Conservation (phyloP, 2,113 vertebrate genomes). For the Pao palembangensis region DNA sequence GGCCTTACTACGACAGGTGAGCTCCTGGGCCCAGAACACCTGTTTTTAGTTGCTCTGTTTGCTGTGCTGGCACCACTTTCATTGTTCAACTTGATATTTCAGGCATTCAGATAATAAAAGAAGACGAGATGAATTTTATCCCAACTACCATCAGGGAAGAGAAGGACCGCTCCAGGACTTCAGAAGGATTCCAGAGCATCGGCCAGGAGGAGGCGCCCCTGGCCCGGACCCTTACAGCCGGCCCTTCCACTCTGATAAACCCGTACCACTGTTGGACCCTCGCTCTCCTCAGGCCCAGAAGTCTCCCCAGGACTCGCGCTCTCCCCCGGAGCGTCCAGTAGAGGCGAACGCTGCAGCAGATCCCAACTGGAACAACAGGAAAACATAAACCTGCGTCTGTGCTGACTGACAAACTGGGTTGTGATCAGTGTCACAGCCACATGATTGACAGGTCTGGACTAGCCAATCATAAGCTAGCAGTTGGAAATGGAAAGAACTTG, state of each 20-base stretch:
- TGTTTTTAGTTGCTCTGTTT: not conserved
- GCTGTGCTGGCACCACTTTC: not conserved
- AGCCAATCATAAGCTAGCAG: conserved; percentile 54
- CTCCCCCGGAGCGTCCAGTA: conserved; percentile 83
- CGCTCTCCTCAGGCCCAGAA: conserved; percentile 91
- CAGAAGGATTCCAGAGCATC: conserved; percentile 88
- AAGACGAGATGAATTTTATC: conserved; percentile 88
- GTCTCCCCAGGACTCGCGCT: conserved; percentile 90
- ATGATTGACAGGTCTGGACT: conserved; percentile 41
- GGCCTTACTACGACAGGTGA: conserved; percentile 94
- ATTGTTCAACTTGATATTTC: conserved; percentile 4
- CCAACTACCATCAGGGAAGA: conserved; percentile 80
- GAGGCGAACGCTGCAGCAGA: conserved; percentile 84
- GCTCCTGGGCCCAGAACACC: not conserved
- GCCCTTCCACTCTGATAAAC: conserved; percentile 88
- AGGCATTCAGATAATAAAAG: conserved; percentile 93
- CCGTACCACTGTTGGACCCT: conserved; percentile 81
- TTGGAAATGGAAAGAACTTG: conserved; percentile 47
- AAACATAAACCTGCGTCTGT: conserved; percentile 71
- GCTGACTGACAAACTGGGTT: not conserved
- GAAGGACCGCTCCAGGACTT: conserved; percentile 86
- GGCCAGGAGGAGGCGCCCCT: conserved; percentile 75
- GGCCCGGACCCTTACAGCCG: conserved; percentile 88
- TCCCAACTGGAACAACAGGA: conserved; percentile 89
- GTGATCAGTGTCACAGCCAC: conserved; percentile 42